phyloP scores from a whole-genome alignment of 2,888 invertebrate species.

The Pristionchus japonicus region DNA sequence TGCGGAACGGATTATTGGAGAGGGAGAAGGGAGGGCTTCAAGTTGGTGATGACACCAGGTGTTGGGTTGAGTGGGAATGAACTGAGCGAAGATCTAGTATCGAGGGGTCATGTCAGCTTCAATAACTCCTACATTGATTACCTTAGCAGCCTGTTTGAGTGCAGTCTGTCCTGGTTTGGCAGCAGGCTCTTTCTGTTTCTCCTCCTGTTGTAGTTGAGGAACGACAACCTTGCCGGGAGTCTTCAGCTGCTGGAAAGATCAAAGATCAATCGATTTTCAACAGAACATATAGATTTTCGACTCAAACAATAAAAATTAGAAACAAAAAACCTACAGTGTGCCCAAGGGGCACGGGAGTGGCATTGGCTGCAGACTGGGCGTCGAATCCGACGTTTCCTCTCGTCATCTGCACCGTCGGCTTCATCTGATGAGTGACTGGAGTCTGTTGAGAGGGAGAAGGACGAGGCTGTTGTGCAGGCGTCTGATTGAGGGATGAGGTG shows the following conservation, averaged over 20 bases:
- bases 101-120: neutral
- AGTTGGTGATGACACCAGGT: neutral
- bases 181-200: neutral
- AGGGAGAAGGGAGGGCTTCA: neutral
- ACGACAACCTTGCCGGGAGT: slow-evolving; percentile 27
- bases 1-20: slow-evolving; percentile 10
- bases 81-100: neutral
- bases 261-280: neutral
- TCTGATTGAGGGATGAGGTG: neutral
- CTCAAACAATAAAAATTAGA: too few relatives aligned
- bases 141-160: slow-evolving; percentile 59
- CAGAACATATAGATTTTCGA: too few relatives aligned
- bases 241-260: slow-evolving; percentile 38
- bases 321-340: slow-evolving; percentile 34
- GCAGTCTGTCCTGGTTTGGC: slow-evolving; percentile 53
- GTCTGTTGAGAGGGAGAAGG: neutral
- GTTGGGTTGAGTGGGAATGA: neutral
- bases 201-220: neutral
- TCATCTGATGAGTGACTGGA: neutral
- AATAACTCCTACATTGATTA: neutral
- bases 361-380: slow-evolving; percentile 20
- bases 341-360: slow-evolving; percentile 37
- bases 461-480: slow-evolving; percentile 5
- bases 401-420: neutral
- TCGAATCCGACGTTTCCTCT: slow-evolving; percentile 44